Base-by-base conservation (phyloP, 2,888 invertebrate species). In the Ormia ochracea region DNA sequence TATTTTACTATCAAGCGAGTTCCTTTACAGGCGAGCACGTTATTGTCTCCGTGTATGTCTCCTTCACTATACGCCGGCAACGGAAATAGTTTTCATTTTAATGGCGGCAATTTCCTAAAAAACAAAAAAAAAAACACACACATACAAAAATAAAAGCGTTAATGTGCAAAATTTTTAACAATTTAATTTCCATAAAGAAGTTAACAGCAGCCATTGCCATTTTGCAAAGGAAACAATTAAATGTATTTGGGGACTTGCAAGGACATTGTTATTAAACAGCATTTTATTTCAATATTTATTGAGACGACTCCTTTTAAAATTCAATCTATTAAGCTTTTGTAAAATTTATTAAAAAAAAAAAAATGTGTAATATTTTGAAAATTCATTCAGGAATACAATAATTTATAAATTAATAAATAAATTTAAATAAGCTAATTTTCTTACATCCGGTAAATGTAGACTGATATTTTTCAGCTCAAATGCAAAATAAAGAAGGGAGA, bases 31-130 rank as follows among this genome's bases (percentile, higher is more conserved):
- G 26, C 4, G 10, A 23, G 7, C 28, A n/a, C 36, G 31, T 38
- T n/a, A 19, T 1, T 21, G 48, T 0, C 0, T 41, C 2, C 9
- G 10, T 33, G 23, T 41, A 14, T 65, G 23, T 17, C 19, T 33
- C 14, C 7, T 6, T 21, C 21, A 21, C 33, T 41, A 68, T 54
- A 68, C 54, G 54, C 23, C 56, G 61, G 76, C 68, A 68, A 68
- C 76, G 80, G 80, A 80, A 68, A 72, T 80, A 80, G 80, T 80
- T 80, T 75, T 80, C 76, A 80, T 76, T 80, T 76, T 80, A 76
- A 80, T 80, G 80, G 76, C 66, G 72, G 66, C 80, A 80, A 76
- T 80, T 80, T 80, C 54, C 66, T 68, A 56, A 48, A 61, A 75
- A 72, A 76, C 80, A 80, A n/a, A n/a, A n/a, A n/a, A n/a, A n/a